phyloP scores from a whole-genome alignment of 2,113 vertebrate species.

The Mustela nigripes region DNA sequence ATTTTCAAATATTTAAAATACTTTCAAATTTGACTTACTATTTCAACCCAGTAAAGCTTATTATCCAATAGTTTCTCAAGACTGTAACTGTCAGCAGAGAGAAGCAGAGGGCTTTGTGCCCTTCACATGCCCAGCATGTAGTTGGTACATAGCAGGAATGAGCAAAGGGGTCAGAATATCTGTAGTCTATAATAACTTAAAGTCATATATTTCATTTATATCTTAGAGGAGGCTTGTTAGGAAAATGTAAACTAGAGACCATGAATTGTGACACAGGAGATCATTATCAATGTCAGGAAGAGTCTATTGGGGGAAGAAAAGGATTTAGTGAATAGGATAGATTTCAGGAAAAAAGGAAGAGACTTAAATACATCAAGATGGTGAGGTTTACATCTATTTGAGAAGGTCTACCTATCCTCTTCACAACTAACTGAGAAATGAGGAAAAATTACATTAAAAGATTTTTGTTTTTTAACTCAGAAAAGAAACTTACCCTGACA shows the following conservation, averaged over 20 bases:
- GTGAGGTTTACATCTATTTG: neutral
- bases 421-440: neutral
- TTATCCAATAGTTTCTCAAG: neutral
- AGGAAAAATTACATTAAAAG: neutral
- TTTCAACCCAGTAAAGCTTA: neutral
- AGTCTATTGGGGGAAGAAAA: neutral
- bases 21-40: neutral
- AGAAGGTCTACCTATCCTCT: neutral
- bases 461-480: neutral
- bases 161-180: neutral
- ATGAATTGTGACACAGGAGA: neutral
- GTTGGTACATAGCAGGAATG: neutral
- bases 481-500: neutral
- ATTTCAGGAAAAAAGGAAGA: neutral
- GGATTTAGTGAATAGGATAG: neutral
- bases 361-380: neutral
- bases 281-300: neutral
- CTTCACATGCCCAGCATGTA: fast-evolving
- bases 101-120: neutral
- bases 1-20: conserved; percentile 5
- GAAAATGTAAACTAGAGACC: conserved; percentile 4
- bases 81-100: neutral
- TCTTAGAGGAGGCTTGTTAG: neutral
- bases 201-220: neutral
- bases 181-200: neutral